A percentile compares a stretch with the other conserved stretches of the same genome.
Conservation (phyloP, 1,140 invertebrate genomes). For the Meloidogyne hapla region DNA sequence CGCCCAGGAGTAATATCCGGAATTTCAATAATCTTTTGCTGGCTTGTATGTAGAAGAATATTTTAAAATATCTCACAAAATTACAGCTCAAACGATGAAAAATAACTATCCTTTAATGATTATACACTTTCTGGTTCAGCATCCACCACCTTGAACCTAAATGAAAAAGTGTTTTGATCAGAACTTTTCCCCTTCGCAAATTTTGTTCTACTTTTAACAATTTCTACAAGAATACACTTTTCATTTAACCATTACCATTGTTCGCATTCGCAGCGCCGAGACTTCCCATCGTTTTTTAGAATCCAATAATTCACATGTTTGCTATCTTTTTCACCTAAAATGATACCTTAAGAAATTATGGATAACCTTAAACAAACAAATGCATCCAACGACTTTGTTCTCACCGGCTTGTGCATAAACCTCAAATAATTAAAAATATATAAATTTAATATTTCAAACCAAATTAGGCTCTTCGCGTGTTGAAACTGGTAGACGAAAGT, state of each 20-base stretch:
- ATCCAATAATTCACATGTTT: conserved; percentile 87
- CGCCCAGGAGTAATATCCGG: too few species aligned
- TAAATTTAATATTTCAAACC: neutral
- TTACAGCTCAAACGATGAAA: neutral
- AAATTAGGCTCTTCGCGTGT: neutral
- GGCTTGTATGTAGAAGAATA: too few species aligned
- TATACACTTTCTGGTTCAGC: conserved; percentile 16
- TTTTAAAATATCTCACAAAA: too few species aligned
- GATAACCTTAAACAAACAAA: conserved; percentile 77
- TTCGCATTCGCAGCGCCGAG: conserved; percentile 75
- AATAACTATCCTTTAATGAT: neutral
- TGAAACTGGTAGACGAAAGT: neutral
- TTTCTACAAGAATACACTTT: too few species aligned
- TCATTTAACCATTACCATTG: conserved; percentile 79
- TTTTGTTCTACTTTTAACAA: too few species aligned
- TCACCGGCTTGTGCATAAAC: neutral
- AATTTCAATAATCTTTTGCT: too few species aligned
- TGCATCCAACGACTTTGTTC: conserved; percentile 85
- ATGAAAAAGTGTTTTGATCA: conserved; percentile 32
- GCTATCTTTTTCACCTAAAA: conserved; percentile 78
- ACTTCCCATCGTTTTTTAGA: conserved; percentile 77
- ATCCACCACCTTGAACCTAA: conserved; percentile 21
- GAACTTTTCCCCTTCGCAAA: too few species aligned
- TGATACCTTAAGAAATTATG: too few species aligned
- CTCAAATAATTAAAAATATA: neutral